These are phyloP conservation scores for Aphelocoma coerulescens DNA, from an alignment of 2,113 vertebrate species.

Conservation along the genomic window DNA sequence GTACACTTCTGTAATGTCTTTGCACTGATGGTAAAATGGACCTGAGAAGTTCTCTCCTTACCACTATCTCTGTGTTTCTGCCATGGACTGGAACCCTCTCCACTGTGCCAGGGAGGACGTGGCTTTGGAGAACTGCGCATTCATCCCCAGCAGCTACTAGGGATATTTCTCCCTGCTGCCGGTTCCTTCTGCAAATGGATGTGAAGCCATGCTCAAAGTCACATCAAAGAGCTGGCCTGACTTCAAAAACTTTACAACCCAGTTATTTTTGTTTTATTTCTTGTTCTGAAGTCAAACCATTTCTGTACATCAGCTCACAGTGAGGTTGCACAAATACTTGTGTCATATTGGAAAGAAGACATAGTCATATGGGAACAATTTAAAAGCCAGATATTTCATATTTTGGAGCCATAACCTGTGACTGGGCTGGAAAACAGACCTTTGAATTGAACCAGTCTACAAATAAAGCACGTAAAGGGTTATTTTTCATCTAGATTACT, in stretches of 20 bases:
- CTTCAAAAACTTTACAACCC: neutral
- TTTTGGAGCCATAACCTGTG: neutral
- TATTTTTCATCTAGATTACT: neutral
- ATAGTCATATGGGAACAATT: neutral
- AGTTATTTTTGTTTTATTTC: neutral
- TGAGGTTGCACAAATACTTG: neutral
- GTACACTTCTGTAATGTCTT: neutral
- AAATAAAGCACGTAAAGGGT: neutral
- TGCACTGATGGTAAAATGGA: neutral
- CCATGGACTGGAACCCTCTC: neutral
- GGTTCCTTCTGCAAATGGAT: neutral
- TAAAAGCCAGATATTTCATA: neutral
- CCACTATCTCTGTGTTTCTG: accelerated
- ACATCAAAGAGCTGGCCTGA: neutral
- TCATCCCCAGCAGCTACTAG: neutral
- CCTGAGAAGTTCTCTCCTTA: neutral
- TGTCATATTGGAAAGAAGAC: neutral
- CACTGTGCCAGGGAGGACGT: accelerated
- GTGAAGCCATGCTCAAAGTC: neutral
- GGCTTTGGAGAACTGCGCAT: neutral
- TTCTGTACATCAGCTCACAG: neutral
- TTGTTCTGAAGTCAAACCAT: neutral
- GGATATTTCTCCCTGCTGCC: neutral
- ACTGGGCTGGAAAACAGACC: neutral
- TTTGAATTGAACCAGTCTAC: neutral